Evolutionary conservation across 2,888 invertebrate genomes (phyloP), one percentile per base, ranked within the genome.

Genomic region (Sinodicranocentrus sp.): DNA sequence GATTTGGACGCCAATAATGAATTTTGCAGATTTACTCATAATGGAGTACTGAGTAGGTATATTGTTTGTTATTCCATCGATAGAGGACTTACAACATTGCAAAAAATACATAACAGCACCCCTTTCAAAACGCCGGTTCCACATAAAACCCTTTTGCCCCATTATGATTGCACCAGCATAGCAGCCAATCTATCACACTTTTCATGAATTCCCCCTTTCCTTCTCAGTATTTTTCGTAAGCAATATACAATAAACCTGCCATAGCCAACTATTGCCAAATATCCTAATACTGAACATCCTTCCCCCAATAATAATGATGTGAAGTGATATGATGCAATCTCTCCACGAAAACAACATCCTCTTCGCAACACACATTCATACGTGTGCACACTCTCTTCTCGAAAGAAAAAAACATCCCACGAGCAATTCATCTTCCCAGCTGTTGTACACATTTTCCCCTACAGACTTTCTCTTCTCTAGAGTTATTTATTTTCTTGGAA

Each of bases 401-500:
- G 33, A 33, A 33, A 33, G 48, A 48, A 48, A 48, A 3, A 48
- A 48, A n/a, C 39, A 39, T 13, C 39, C 13, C 13, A 8, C 6
- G 8, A 63, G 63, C 33, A 28, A 63, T 63, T 63, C 63, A 63
- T 63, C 63, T 63, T 63, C 5, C 33, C 3, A 33, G 33, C 33
- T 33, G 33, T 33, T 3, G n/a, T n/a, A n/a, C n/a, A n/a, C 39
- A 13, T 39, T 8, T 13, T 39, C 39, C 8, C 6, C 39, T 39
- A 39, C 39, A 39, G 39, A 39, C 8, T 13, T 6, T 39, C 39
- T 39, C 6, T 39, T n/a, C 52, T 52, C 21, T n/a, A n/a, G 52
- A 33, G 33, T 75, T 75, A 84, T 78, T 78, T 84, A 78, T 78
- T 73, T n/a, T n/a, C n/a, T n/a, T n/a, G 3, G 59, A 75, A 84